phyloP scores from a whole-genome alignment of 1,140 invertebrate species.

The Drosophila serrata region DNA sequence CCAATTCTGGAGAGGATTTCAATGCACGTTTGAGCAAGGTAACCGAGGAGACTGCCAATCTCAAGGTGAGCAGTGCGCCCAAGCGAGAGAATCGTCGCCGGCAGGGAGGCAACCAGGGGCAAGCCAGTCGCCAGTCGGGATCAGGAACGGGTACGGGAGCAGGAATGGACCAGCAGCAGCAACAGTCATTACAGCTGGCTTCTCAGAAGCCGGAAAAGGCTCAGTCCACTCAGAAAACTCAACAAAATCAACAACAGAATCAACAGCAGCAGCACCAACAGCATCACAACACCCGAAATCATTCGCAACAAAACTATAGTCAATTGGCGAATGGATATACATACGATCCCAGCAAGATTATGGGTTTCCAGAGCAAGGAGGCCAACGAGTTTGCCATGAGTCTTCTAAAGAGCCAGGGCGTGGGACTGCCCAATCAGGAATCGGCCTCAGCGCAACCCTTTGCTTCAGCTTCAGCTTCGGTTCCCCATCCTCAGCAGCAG shows the following conservation, averaged over 20 bases:
- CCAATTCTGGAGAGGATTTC: slow-evolving; percentile 48
- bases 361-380: slow-evolving; percentile 88
- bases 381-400: slow-evolving; percentile 88
- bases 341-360: slow-evolving; percentile 87
- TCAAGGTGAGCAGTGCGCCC: slow-evolving; percentile 53
- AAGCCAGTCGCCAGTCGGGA: slow-evolving; percentile 19
- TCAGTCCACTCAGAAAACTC: slow-evolving; percentile 26
- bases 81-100: slow-evolving; percentile 61
- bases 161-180: slow-evolving; percentile 17
- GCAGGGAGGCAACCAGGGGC: slow-evolving; percentile 14
- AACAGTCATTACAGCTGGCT: neutral
- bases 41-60: slow-evolving; percentile 62
- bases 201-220: slow-evolving; percentile 56
- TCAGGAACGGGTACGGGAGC: slow-evolving; percentile 10
- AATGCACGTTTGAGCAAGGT: slow-evolving; percentile 64
- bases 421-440: slow-evolving; percentile 27
- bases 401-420: slow-evolving; percentile 80
- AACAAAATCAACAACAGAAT: slow-evolving; percentile 42
- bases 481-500: slow-evolving; percentile 27
- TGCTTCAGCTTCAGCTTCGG: slow-evolving; percentile 7
- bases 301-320: slow-evolving; percentile 56
- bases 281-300: slow-evolving; percentile 30
- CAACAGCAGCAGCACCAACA: slow-evolving; percentile 34
- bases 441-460: neutral
- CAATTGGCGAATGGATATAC: slow-evolving; percentile 85